A percentile compares a stretch with the other conserved stretches of the same genome.
phyloP scores from a whole-genome alignment of 2,797 vertebrate genomes.

The Benthosema pterotum region DNA sequence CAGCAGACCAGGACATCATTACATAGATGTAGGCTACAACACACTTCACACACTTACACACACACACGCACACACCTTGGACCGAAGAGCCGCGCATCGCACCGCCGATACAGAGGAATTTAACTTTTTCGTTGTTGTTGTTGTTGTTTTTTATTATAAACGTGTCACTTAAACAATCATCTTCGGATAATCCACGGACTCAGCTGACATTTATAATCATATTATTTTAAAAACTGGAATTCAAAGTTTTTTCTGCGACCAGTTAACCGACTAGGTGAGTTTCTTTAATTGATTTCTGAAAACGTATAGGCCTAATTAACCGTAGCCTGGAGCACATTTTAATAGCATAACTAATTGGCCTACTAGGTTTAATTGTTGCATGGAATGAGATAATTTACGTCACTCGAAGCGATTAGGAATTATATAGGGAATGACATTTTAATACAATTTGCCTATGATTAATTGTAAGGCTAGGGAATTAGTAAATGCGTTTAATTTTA shows the following conservation, averaged over 20 bases:
- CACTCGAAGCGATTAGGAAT: too few species aligned
- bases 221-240: conserved; percentile 5
- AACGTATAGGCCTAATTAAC: too few species aligned
- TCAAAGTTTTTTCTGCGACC: conserved; percentile 3
- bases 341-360: too few species aligned
- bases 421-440: too few species aligned
- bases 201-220: neutral
- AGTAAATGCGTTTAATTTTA: too few species aligned
- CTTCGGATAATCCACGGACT: neutral
- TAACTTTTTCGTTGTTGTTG: neutral
- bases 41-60: neutral
- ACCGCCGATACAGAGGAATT: conserved; percentile 38
- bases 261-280: conserved; percentile 45
- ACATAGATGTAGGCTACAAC: too few species aligned
- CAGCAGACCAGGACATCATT: neutral
- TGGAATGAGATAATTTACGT: too few species aligned
- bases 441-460: too few species aligned
- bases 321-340: too few species aligned
- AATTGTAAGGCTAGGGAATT: too few species aligned
- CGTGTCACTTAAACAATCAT: too few species aligned
- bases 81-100: conserved; percentile 33
- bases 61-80: neutral
- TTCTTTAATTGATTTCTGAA: neutral
- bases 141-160: neutral
- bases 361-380: too few species aligned